Conservation (phyloP, 2,888 invertebrate genomes). For the Calliphora vomitoria region DNA sequence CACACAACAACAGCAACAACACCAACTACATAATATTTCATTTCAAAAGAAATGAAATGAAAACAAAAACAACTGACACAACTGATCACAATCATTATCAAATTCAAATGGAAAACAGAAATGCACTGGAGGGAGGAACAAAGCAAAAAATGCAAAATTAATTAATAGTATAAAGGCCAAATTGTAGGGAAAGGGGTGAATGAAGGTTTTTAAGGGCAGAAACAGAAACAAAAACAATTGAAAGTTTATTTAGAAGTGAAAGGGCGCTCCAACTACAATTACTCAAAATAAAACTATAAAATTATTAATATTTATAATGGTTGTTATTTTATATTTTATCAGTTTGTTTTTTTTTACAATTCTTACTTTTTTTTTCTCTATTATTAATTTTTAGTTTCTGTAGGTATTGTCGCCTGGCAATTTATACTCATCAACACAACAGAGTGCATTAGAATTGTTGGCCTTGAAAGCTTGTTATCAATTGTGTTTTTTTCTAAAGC, state of each 20-base stretch:
- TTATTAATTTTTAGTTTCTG: slow-evolving; percentile 26
- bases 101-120: slow-evolving; percentile 4
- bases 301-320: not conserved
- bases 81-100: slow-evolving; percentile 5
- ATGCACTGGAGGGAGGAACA: slow-evolving; percentile 2
- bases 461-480: slow-evolving; percentile 78
- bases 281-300: not conserved
- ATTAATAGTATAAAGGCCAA: not conserved
- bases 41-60: not conserved
- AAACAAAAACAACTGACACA: not conserved
- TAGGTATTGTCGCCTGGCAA: slow-evolving; percentile 23
- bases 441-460: slow-evolving; percentile 72
- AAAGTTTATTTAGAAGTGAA: slow-evolving; percentile 43
- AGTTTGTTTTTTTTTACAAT: not conserved
- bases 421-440: slow-evolving; percentile 73
- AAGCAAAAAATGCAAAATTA: not conserved
- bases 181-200: not conserved
- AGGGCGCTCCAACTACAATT: slow-evolving; percentile 4
- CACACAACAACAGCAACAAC: slow-evolving; percentile 17
- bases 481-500: slow-evolving; percentile 72
- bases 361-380: not conserved
- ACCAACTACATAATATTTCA: slow-evolving; percentile 4
- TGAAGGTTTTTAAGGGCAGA: not conserved
- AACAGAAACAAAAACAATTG: not conserved
- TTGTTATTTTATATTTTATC: not conserved